Conservation (phyloP, 1,140 invertebrate species). For the Belonocnema kinseyi region DNA sequence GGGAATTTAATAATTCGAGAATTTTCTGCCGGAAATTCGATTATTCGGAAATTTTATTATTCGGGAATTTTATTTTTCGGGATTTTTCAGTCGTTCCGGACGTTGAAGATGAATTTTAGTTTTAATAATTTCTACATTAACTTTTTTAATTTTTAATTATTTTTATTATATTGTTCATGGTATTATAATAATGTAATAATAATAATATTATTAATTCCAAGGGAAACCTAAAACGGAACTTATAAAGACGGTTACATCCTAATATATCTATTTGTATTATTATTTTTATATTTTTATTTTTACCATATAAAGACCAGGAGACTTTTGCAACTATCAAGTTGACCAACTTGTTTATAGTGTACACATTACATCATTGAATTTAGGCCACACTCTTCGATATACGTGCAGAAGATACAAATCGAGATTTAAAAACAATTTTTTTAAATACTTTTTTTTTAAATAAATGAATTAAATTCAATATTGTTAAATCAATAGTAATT, state of each 20-base stretch:
- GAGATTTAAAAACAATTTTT: not conserved
- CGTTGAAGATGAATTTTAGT: too few relatives aligned
- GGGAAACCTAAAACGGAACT: too few relatives aligned
- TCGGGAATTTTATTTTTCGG: too few relatives aligned
- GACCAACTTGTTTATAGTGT: not conserved
- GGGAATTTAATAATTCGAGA: too few relatives aligned
- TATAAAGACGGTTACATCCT: too few relatives aligned
- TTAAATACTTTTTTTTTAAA: not conserved
- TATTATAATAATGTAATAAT: not conserved
- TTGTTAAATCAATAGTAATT: not conserved
- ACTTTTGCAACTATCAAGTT: not conserved
- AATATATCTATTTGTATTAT: too few relatives aligned
- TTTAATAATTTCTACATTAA: too few relatives aligned
- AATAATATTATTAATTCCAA: too few relatives aligned
- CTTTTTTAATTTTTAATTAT: not conserved
- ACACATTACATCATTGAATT: constrained; percentile 13
- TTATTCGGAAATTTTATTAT: too few relatives aligned
- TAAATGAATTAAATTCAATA: not conserved
- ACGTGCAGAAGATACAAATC: not conserved
- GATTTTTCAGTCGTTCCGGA: too few relatives aligned
- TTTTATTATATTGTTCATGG: not conserved
- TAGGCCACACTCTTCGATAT: not conserved
- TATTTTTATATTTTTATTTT: too few relatives aligned
- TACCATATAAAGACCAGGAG: not conserved
- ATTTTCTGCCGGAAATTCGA: too few relatives aligned